Conservation (phyloP, 2,113 vertebrate species). For the Corythaixoides concolor region DNA sequence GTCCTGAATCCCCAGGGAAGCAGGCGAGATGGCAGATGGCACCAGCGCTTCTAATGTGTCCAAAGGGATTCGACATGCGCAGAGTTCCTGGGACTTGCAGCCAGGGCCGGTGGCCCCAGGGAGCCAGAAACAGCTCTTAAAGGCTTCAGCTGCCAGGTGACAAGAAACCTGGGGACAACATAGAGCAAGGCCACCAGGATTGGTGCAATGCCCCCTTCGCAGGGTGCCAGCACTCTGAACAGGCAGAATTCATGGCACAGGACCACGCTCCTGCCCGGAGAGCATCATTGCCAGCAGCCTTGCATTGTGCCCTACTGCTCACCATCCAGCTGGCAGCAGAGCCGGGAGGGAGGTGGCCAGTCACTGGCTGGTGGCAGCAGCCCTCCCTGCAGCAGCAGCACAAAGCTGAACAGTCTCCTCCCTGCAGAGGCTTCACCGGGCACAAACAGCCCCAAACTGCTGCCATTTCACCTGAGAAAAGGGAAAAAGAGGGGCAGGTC, state of each 20-base stretch:
- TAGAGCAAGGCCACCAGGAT: background rate
- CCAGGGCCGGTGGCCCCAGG: background rate
- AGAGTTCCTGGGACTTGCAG: background rate
- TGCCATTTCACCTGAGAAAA: background rate
- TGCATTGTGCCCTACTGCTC: background rate
- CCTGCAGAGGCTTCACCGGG: background rate
- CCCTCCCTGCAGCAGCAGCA: background rate
- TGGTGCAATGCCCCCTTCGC: background rate
- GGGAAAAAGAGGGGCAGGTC: background rate
- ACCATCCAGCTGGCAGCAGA: background rate
- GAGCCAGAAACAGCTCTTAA: background rate
- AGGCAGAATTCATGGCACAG: background rate
- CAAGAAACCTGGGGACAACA: background rate
- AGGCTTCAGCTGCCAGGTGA: background rate
- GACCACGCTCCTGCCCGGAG: background rate
- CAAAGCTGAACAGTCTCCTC: background rate
- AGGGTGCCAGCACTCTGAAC: background rate
- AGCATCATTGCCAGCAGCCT: background rate
- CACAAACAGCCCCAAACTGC: background rate
- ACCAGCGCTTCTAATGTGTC: background rate
- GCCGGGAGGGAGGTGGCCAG: background rate
- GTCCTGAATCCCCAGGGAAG: accelerated
- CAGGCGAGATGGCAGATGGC: background rate
- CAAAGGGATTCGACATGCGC: background rate
- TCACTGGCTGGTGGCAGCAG: background rate